Conservation (phyloP, 2,888 invertebrate species). For the Pardosa pseudoannulata region DNA sequence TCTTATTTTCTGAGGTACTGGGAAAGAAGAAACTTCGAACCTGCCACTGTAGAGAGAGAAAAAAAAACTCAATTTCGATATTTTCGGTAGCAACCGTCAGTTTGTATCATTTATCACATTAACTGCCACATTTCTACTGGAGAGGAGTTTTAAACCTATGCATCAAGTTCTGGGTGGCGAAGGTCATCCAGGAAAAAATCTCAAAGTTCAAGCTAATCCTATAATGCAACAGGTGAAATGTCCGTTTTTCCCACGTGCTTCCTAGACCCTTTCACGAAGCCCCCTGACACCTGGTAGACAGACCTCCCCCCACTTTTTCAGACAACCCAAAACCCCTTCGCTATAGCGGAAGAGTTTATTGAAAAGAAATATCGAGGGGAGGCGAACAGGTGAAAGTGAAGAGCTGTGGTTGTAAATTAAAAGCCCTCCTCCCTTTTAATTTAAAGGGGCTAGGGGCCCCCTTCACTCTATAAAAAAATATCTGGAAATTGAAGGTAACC, state of each 20-base stretch:
- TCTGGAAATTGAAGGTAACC: slow-evolving; percentile 34
- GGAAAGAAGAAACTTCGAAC: no score
- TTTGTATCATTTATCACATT: slow-evolving; percentile 6
- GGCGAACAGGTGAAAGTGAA: slow-evolving; percentile 45
- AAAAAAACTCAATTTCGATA: no score
- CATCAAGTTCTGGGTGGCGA: background rate
- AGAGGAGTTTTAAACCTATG: background rate
- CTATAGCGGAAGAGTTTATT: slow-evolving; percentile 15
- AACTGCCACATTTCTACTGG: background rate
- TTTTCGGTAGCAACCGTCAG: no score
- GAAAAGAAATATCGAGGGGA: slow-evolving; percentile 16
- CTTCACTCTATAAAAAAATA: background rate
- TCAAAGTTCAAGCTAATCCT: background rate
- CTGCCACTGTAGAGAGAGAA: no score
- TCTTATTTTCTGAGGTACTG: no score
- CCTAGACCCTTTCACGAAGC: background rate
- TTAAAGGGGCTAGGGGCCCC: background rate
- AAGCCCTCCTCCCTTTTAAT: slow-evolving; percentile 15
- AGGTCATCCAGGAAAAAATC: background rate
- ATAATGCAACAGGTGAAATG: slow-evolving; percentile 50
- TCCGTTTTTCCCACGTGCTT: slow-evolving; percentile 42
- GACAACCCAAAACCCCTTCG: background rate
- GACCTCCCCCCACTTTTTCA: background rate
- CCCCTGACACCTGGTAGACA: slow-evolving; percentile 36
- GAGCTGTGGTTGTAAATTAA: slow-evolving; percentile 53